Percentiles rank a stretch among this genome's conserved stretches.
These are phyloP conservation scores for Neotragus pygmaeus DNA, from an alignment of 2,113 vertebrate genomes.

Conservation along the genomic window DNA sequence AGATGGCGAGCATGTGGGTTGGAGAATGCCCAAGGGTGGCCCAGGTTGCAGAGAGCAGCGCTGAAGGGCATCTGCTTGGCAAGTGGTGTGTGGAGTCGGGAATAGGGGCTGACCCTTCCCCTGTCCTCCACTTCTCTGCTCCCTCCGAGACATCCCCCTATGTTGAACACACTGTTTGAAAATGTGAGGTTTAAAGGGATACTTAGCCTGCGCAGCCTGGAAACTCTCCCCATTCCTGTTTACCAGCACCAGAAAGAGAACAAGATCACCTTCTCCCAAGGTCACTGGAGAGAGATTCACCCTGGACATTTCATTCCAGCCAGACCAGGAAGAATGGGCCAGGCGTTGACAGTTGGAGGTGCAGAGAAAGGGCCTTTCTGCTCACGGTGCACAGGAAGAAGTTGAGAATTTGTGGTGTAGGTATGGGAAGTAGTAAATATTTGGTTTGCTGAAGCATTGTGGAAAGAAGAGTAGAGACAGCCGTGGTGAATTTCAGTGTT, in stretches of 20 bases:
- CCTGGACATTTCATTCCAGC: too few species aligned
- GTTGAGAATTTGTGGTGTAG: background rate
- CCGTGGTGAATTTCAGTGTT: background rate
- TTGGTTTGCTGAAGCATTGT: background rate
- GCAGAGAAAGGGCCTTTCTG: background rate
- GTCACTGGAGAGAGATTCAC: background rate
- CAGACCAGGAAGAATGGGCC: too few species aligned
- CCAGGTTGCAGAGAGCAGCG: fast-evolving
- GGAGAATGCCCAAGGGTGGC: background rate
- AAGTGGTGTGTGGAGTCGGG: background rate
- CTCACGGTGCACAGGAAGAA: background rate
- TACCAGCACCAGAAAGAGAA: background rate
- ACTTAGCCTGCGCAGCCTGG: background rate
- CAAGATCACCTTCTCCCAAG: background rate
- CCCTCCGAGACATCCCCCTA: fast-evolving
- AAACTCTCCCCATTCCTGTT: background rate
- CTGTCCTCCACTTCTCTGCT: background rate
- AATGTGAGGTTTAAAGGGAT: background rate
- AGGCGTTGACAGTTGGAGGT: background rate
- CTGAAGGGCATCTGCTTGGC: background rate
- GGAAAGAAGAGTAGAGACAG: background rate
- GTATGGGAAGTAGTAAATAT: fast-evolving
- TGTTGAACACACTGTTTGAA: background rate
- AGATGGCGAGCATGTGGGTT: background rate
- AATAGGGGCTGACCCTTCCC: background rate